Evolutionary conservation across 2,888 invertebrate species (phyloP), one percentile per base, ranked within the genome.

Genomic region (Eupithecia pulchellata): DNA sequence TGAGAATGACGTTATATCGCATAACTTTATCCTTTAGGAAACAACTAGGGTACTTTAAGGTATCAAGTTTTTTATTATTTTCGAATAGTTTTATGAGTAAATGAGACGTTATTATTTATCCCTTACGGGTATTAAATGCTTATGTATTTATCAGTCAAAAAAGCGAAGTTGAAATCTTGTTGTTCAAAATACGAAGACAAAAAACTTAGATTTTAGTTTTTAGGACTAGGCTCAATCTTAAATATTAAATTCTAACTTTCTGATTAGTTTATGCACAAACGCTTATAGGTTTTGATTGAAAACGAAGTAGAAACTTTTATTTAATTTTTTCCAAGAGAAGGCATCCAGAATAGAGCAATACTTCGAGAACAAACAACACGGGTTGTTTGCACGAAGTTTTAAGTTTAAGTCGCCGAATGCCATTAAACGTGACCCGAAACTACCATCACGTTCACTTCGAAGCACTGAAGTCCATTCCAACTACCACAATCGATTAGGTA

Each of bases 381-480:
- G 42, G 47, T 52, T 52, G 52, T 52, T 52, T 52, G 52, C 52
- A 52, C 52, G 25, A 52, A 52, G 25, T 52, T 52, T 52, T 25
- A 52, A 52, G 52, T 52, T 52, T 52, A 52, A 13, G 25, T 52
- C 52, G 25, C 25, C 20, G 52, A 52, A 52, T 25, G 52, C 20
- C 52, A 52, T 52, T 52, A 52, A 52, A 52, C 25, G 52, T 52
- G 52, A 52, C 25, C 52, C 25, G 25, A 25, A 25, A 52, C 25
- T 25, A 52, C 20, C 52, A 47, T 11, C 20, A 20, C 20, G 52
- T 52, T 13, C 52, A 52, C 52, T 52, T 52, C 20, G 52, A 52
- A 52, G 52, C 25, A 25, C 52, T 52, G 4, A 20, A n/a, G 20
- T 52, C 11, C 8, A n/a, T 42, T 42, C n/a, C 25, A 52, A 52